A percentile compares a stretch with the other conserved stretches of the same genome.
Conservation (phyloP, 2,113 vertebrate species). For the Callaeas wilsoni region DNA sequence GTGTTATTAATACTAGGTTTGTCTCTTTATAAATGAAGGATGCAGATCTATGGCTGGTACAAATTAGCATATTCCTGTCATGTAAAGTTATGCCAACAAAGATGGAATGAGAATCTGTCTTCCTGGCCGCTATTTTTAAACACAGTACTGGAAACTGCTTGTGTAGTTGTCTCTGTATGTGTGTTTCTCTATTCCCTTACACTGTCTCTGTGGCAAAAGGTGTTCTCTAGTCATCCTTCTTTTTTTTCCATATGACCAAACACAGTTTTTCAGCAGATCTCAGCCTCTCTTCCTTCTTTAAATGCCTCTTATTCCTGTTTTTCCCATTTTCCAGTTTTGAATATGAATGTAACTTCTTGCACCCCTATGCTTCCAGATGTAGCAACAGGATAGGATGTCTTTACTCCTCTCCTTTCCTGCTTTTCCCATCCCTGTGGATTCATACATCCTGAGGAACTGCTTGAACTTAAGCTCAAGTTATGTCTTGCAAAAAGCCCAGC, state of each 20-base stretch:
- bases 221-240: background rate
- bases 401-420: background rate
- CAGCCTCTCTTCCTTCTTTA: background rate
- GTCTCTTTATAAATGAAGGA: background rate
- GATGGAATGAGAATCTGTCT: background rate
- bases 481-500: background rate
- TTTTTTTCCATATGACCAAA: background rate
- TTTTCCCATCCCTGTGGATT: background rate
- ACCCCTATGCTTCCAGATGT: background rate
- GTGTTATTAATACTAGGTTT: background rate
- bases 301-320: background rate
- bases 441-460: background rate
- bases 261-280: background rate
- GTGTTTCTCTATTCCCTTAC: background rate
- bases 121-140: background rate
- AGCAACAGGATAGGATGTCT: background rate
- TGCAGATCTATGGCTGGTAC: background rate
- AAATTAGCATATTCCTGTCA: background rate
- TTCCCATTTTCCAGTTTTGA: background rate
- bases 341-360: background rate
- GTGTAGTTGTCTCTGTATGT: background rate
- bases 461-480: background rate
- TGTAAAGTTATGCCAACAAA: background rate
- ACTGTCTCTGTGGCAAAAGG: background rate
- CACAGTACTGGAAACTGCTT: background rate